These are phyloP conservation scores for Sylvilagus bachmani DNA, from an alignment of 2,113 vertebrate genomes.

Conservation along the genomic window DNA sequence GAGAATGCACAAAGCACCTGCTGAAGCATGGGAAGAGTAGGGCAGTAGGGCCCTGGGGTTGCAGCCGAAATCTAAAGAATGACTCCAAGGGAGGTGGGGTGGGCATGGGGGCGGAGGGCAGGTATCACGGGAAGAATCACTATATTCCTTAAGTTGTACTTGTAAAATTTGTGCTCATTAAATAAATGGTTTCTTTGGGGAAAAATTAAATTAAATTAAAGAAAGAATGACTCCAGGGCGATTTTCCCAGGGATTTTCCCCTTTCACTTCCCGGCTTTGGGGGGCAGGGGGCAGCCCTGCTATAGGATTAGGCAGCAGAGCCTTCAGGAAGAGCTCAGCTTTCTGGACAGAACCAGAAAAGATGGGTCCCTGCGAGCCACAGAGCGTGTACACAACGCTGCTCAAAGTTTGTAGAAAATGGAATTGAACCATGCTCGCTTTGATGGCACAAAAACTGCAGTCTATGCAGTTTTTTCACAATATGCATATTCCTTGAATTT, in stretches of 20 bases:
- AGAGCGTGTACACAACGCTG: not conserved
- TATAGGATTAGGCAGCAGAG: not conserved
- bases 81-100: not conserved
- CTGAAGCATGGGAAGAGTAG: not conserved
- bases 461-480: no score
- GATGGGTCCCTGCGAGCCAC: not conserved
- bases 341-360: not conserved
- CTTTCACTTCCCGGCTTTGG: not conserved
- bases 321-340: not conserved
- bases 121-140: no score
- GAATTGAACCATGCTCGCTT: no score
- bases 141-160: no score
- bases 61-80: not conserved
- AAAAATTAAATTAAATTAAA: no score
- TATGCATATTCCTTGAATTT: no score
- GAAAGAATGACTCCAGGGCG: no score
- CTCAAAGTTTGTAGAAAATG: no score
- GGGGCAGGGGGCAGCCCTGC: not conserved
- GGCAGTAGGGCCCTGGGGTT: not conserved
- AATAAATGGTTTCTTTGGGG: no score
- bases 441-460: no score
- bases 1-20: not conserved
- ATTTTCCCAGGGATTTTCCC: not conserved
- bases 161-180: no score
- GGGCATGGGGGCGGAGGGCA: no score